A percentile compares a stretch with the other conserved stretches of the same genome.
Conservation (phyloP, 2,888 invertebrate genomes). For the Venusia cambrica region DNA sequence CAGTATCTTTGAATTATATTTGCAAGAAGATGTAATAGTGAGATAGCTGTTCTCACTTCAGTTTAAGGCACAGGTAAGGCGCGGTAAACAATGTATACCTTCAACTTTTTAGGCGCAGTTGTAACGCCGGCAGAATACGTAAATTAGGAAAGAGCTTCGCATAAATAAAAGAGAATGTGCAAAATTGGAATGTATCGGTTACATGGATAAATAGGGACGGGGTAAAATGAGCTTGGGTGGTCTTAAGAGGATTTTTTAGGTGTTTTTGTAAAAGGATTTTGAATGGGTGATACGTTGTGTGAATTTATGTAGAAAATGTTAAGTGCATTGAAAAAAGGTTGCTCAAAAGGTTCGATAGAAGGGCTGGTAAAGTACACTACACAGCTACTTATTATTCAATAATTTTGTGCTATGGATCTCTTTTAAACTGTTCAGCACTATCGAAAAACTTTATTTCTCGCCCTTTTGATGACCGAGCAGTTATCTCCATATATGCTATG, state of each 20-base stretch:
- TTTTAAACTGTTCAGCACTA: too few species aligned
- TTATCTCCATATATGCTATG: too few species aligned
- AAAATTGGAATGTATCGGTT: slow-evolving; percentile 34
- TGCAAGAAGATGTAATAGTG: too few species aligned
- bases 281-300: slow-evolving; percentile 5
- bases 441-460: too few species aligned
- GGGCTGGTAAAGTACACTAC: too few species aligned
- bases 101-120: slow-evolving; percentile 30
- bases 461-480: too few species aligned
- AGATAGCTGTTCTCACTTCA: neutral
- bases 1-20: too few species aligned
- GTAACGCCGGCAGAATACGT: slow-evolving; percentile 31
- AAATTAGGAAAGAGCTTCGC: slow-evolving; percentile 28
- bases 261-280: slow-evolving; percentile 8
- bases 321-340: too few species aligned
- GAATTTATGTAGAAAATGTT: too few species aligned
- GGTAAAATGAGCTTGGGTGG: slow-evolving; percentile 5
- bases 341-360: too few species aligned
- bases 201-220: slow-evolving; percentile 25
- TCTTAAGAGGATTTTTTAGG: slow-evolving; percentile 10
- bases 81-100: slow-evolving; percentile 31
- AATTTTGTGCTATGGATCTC: too few species aligned
- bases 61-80: slow-evolving; percentile 30
- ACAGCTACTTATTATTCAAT: too few species aligned
- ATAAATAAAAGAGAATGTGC: slow-evolving; percentile 33